Evolutionary conservation across 1,140 invertebrate genomes (phyloP).

Genomic region (Melitaea cinxia): DNA sequence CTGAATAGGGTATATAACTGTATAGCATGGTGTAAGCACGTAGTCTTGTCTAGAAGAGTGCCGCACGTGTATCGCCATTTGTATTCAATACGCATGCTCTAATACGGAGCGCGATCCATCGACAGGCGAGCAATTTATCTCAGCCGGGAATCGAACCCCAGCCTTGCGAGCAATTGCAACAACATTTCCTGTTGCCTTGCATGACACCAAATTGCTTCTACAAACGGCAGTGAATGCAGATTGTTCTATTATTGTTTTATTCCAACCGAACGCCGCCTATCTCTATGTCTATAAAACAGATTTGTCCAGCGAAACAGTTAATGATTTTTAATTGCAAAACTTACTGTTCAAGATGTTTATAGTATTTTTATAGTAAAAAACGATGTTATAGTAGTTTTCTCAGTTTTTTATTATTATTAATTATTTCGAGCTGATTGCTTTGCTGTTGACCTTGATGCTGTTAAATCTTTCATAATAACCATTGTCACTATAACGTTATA

Average conservation of each 20-base stretch:
- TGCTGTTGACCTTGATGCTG: no score
- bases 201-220: conserved; percentile 74
- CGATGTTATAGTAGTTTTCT: no score
- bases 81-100: conserved; percentile 70
- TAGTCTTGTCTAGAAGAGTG: conserved; percentile 16
- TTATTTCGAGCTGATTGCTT: no score
- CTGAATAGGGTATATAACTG: background rate
- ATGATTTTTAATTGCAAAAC: conserved; percentile 17
- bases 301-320: conserved; percentile 23
- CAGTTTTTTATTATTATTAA: no score
- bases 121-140: conserved; percentile 70
- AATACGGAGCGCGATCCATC: conserved; percentile 68
- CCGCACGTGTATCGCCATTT: conserved; percentile 56
- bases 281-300: conserved; percentile 29
- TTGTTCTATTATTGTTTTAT: conserved; percentile 69
- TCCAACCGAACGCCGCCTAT: conserved; percentile 28
- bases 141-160: conserved; percentile 62
- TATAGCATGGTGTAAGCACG: conserved; percentile 18
- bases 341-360: background rate
- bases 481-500: no score
- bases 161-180: conserved; percentile 62
- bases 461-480: no score
- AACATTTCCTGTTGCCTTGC: conserved; percentile 63
- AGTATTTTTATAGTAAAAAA: no score
- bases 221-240: conserved; percentile 67